Evolutionary conservation across 2,888 invertebrate genomes (phyloP).

Genomic region (Pyrrhosoma nymphula): DNA sequence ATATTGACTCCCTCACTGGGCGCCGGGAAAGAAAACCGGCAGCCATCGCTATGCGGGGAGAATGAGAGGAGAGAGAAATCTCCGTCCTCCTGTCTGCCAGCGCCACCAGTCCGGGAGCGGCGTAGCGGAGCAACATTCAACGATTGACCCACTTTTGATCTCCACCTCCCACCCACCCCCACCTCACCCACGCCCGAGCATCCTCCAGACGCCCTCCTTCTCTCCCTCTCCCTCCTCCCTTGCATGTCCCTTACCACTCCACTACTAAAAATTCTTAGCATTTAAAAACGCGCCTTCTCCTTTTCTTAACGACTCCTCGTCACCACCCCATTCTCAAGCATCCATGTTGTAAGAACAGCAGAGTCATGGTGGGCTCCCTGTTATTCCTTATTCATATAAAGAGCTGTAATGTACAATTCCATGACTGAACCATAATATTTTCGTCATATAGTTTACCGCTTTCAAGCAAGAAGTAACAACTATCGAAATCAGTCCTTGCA

Average conservation of each 20-base stretch:
- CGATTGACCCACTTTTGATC: slow-evolving; percentile 65
- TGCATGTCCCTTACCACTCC: neutral
- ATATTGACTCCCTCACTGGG: too few relatives aligned
- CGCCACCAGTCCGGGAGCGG: slow-evolving; percentile 53
- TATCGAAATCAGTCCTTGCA: too few relatives aligned
- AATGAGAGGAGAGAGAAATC: neutral
- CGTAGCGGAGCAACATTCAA: slow-evolving; percentile 49
- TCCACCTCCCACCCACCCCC: neutral
- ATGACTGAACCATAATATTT: too few relatives aligned
- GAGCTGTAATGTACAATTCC: too few relatives aligned
- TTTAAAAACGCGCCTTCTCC: neutral
- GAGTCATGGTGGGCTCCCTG: too few relatives aligned
- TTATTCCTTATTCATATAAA: too few relatives aligned
- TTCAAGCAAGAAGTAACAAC: too few relatives aligned
- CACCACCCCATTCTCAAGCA: neutral
- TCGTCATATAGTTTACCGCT: too few relatives aligned
- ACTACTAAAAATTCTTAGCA: neutral
- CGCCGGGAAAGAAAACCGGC: neutral
- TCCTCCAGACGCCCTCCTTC: neutral
- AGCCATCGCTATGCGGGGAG: slow-evolving; percentile 15
- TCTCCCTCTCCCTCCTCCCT: neutral
- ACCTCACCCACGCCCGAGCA: neutral
- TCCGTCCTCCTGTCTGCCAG: slow-evolving; percentile 7
- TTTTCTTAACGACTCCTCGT: neutral
- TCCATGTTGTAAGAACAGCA: neutral